A percentile compares a stretch with the other conserved stretches of the same genome.
phyloP scores from a whole-genome alignment of 1,140 invertebrate genomes.

The Thalassaphorura encarpata region DNA sequence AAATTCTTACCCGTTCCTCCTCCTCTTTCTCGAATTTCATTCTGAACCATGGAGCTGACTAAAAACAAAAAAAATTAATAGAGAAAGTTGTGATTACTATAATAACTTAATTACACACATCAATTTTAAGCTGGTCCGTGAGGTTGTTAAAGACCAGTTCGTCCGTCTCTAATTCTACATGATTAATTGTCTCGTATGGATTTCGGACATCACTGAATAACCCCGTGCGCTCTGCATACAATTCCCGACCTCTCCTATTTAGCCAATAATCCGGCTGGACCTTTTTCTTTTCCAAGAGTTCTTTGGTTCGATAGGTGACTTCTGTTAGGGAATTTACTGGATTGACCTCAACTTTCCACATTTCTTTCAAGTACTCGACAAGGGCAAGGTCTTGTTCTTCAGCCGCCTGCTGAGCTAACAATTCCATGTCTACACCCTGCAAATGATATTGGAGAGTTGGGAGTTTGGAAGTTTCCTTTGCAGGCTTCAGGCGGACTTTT shows the following conservation, averaged over 20 bases:
- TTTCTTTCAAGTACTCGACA: constrained; percentile 21
- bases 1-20: neutral
- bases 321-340: constrained; percentile 4
- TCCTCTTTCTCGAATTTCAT: neutral
- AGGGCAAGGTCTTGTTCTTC: constrained; percentile 17
- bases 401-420: neutral
- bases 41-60: constrained; percentile 12
- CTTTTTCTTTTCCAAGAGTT: neutral
- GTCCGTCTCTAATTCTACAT: constrained; percentile 14
- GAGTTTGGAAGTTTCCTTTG: neutral
- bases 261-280: constrained; percentile 3
- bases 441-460: neutral
- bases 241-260: constrained; percentile 1
- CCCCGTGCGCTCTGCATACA: constrained; percentile 13
- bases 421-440: neutral
- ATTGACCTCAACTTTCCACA: constrained; percentile 20
- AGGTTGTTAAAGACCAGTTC: constrained; percentile 23
- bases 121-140: constrained; percentile 20
- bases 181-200: constrained; percentile 11
- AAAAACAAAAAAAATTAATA: neutral
- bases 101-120: constrained; percentile 6
- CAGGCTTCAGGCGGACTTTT: too few relatives aligned
- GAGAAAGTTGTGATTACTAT: neutral
- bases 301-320: constrained; percentile 1
- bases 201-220: constrained; percentile 14